These are phyloP conservation scores for Parasteatoda tepidariorum DNA, from an alignment of 1,140 invertebrate genomes.

Conservation along the genomic window DNA sequence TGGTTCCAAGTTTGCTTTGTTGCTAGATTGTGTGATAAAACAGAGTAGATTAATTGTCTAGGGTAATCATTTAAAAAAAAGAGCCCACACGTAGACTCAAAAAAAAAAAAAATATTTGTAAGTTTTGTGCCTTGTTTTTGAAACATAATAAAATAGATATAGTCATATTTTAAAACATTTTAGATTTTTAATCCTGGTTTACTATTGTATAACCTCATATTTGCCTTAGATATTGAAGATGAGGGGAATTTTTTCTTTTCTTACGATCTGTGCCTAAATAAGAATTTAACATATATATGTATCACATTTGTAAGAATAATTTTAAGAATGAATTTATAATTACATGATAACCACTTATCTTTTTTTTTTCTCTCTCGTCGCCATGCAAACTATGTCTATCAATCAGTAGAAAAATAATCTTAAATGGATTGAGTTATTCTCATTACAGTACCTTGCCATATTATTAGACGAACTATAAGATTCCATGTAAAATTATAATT, in stretches of 20 bases:
- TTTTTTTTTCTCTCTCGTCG: no score
- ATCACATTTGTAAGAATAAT: no score
- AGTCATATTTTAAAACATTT: conserved; percentile 29
- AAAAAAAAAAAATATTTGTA: conserved; percentile 3
- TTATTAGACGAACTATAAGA: no score
- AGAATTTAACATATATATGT: no score
- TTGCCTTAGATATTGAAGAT: conserved; percentile 46
- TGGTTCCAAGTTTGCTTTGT: conserved; percentile 24
- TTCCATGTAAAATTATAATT: no score
- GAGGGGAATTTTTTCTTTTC: conserved; percentile 3
- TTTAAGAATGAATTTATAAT: no score
- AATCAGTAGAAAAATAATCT: no score
- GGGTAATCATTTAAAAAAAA: conserved; percentile 48
- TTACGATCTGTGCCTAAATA: no score
- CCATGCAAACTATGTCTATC: no score
- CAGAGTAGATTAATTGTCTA: conserved; percentile 41
- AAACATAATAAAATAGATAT: conserved; percentile 32
- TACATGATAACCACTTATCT: no score
- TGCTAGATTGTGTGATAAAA: conserved; percentile 47
- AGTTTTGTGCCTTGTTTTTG: conserved; percentile 60
- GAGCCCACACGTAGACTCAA: conserved; percentile 58
- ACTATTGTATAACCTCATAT: conserved; percentile 27
- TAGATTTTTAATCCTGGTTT: conserved; percentile 55
- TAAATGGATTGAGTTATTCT: no score
- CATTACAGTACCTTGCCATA: no score